Base-by-base conservation (phyloP, 1,140 invertebrate genomes). In the Formica selysi region DNA sequence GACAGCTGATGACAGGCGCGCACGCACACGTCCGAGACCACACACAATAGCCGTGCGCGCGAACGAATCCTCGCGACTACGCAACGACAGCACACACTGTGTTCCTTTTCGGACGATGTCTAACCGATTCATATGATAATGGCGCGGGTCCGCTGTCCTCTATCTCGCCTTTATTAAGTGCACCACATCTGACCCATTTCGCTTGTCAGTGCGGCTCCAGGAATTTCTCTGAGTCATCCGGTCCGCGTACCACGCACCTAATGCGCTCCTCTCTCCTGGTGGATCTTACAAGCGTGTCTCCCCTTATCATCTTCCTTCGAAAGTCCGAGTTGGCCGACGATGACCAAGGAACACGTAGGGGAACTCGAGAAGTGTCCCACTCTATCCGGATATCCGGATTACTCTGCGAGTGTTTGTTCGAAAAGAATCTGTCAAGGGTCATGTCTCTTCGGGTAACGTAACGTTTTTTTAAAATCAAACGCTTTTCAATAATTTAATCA, bases 111-210 rank as follows among this genome's bases (percentile, higher is more conserved):
- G 79, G 76, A 91, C 61, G 80, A 51, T 90, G 87, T 87, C 65
- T 76, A 10, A 89, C 83, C 86, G 84, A 93, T 93, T 92, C 91
- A 92, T 92, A 93, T 92, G 92, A 87, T 93, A 93, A 93, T 93
- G 85, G 64, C 32, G 73, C 36, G 74, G 62, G 71, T 81, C 73
- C 80, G 85, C 13, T 32, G 81, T 86, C 87, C 87, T 88, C 87
- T 90, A 86, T 79, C 85, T 89, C 36, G 48, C 61, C 88, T 91
- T 91, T 92, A 92, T 93, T 89, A 92, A 93, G 87, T 87, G 86
- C 87, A 91, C 71, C 84, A 29, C 70, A 85, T 67, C 87, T 90
- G 89, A 92, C 90, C 91, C 88, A 92, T 92, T 93, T 92, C 78
- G 91, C 81, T 86, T 89, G 91, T 92, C 92, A 93, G 91, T 67